Evolutionary conservation across 2,797 vertebrate genomes (phyloP), one percentile per base, ranked within the genome.

Genomic region (Eremophila alpestris): DNA sequence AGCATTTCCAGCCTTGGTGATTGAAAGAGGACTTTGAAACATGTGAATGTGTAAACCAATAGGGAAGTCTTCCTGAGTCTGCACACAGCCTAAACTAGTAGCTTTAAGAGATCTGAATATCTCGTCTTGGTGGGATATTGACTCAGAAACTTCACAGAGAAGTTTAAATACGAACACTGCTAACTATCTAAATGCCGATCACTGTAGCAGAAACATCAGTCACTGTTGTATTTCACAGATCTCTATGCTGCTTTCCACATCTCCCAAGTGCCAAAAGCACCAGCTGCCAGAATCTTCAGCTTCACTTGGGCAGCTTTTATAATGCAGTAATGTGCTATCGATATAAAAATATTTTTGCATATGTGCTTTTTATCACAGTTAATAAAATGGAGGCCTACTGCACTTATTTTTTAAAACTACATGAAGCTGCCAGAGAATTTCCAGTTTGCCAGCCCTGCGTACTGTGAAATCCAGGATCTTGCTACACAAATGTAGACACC

Each of bases 391-490:
- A 95, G 90, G 95, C 94, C 95, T 97, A 96, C 93, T 96, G 93
- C 95, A 95, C 94, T 94, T 97, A 90, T 91, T 96, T 97, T 96
- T 91, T 94, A 95, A 96, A 95, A 94, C 90, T 86, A 96, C 93
- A 94, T 96, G 94, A 96, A 97, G 96, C 96, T 97, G 95, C 95
- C 95, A 97, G 95, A 96, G 95, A 95, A 96, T 97, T 96, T 95
- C 93, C 96, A 95, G 95, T 96, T 96, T 97, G 94, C 91, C 94
- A 96, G 16, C 91, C 90, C 88, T 96, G 94, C 71, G 58, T 97
- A 96, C 96, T 97, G 95, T 96, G 95, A 96, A 97, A 96, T 94
- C 94, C 83, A 67, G 90, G 94, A 96, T 96, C 95, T 95, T 84
- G 95, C 94, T 96, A 94, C 96, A 94, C 95, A 94, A 94, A 56